Conservation (phyloP, 2,888 invertebrate species). For the Drosophila paramelanica region DNA sequence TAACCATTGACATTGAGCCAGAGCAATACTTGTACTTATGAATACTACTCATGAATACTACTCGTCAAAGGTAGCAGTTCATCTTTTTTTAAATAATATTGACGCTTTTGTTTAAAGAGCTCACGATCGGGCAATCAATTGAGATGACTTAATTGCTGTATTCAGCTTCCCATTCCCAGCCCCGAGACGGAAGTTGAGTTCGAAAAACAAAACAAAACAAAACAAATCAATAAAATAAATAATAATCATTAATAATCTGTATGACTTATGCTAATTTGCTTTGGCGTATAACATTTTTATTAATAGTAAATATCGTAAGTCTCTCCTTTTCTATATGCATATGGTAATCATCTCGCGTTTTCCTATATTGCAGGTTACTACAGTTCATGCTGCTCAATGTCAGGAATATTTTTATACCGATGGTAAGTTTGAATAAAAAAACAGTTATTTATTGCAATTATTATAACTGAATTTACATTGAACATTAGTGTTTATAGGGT, state of each 20-base stretch:
- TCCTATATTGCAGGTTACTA: conserved; percentile 89
- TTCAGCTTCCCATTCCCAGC: conserved; percentile 43
- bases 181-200: conserved; percentile 59
- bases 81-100: conserved; percentile 26
- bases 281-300: conserved; percentile 45
- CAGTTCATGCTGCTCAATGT: conserved; percentile 95
- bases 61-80: conserved; percentile 33
- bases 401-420: conserved; percentile 95
- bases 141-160: conserved; percentile 72
- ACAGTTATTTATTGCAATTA: too few relatives aligned
- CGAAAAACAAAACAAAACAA: conserved; percentile 23
- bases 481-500: conserved; percentile 17
- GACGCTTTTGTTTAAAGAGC: conserved; percentile 51
- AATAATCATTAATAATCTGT: conserved; percentile 68
- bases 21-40: conserved; percentile 37
- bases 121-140: conserved; percentile 60
- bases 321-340: conserved; percentile 9
- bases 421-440: conserved; percentile 87
- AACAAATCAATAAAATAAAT: conserved; percentile 72
- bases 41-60: conserved; percentile 40
- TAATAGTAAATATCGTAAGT: conserved; percentile 67
- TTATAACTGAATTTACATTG: too few relatives aligned
- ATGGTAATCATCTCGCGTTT: conserved; percentile 28
- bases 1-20: conserved; percentile 55
- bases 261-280: conserved; percentile 67